These are phyloP conservation scores for Drosophila lacicola DNA, from an alignment of 2,888 invertebrate species.

Conservation along the genomic window DNA sequence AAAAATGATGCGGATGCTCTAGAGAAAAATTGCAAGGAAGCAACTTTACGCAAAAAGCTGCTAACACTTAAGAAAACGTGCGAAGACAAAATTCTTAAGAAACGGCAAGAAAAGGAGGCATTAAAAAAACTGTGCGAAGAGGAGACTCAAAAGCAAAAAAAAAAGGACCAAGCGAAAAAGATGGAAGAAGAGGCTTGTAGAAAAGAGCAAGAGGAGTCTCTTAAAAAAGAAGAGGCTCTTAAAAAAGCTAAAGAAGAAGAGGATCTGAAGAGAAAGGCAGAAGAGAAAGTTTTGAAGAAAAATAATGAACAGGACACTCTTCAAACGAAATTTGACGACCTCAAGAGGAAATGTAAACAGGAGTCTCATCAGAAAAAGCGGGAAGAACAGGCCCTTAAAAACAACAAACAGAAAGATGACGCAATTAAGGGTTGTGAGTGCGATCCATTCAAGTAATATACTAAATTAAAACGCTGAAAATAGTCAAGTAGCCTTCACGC, in stretches of 20 bases:
- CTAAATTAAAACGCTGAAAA: not conserved
- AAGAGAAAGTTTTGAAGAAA: not conserved
- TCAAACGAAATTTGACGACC: not conserved
- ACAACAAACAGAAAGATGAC: not conserved
- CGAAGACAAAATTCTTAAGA: not conserved
- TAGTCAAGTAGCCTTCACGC: not conserved
- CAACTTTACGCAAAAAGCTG: not conserved
- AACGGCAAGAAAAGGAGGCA: not conserved
- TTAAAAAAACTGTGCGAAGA: not conserved
- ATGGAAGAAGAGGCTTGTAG: not conserved
- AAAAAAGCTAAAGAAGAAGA: not conserved
- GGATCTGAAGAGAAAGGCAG: not conserved
- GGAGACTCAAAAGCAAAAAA: not conserved
- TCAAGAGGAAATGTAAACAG: not conserved
- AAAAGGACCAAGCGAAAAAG: not conserved
- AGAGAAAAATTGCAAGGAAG: not conserved
- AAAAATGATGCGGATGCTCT: not conserved
- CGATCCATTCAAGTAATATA: not conserved
- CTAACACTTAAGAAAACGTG: not conserved
- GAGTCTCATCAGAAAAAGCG: not conserved
- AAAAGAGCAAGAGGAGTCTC: not conserved
- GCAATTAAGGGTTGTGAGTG: not conserved
- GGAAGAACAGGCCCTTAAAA: not conserved
- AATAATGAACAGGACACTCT: not conserved
- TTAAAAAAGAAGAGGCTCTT: not conserved